A percentile compares a stretch with the other conserved stretches of the same genome.
Evolutionary conservation across 2,888 invertebrate species (phyloP).

Genomic region (Beris morrisii): DNA sequence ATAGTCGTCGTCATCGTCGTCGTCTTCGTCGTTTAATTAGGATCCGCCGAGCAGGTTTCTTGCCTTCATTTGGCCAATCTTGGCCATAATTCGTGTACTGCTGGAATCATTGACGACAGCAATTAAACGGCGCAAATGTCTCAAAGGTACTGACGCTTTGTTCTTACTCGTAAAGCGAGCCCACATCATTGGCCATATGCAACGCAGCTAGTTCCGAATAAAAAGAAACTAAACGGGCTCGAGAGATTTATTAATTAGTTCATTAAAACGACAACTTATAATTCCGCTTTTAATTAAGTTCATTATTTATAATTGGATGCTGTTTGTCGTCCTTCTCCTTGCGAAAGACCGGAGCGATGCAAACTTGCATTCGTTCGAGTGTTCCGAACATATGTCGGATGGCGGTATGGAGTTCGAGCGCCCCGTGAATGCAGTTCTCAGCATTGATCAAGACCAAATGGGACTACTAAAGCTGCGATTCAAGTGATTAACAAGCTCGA

Average conservation of each 20-base stretch:
- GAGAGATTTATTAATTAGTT: conserved; percentile 45
- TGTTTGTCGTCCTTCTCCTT: conserved; percentile 40
- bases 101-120: neutral
- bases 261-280: conserved; percentile 45
- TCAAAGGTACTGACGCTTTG: conserved; percentile 22
- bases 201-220: no score
- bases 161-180: conserved; percentile 3
- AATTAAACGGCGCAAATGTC: conserved; percentile 21
- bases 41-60: conserved; percentile 7
- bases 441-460: neutral
- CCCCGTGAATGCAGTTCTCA: neutral
- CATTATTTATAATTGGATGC: conserved; percentile 45
- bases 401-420: conserved; percentile 9
- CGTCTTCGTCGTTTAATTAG: conserved; percentile 15
- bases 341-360: neutral
- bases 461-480: conserved; percentile 23
- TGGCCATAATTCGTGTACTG: conserved; percentile 5
- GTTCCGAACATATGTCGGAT: neutral
- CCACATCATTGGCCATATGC: neutral
- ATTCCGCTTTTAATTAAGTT: conserved; percentile 44
- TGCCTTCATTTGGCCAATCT: conserved; percentile 9
- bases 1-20: neutral
- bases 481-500: conserved; percentile 28
- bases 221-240: neutral
- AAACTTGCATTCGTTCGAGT: neutral